These are phyloP conservation scores for Microctonus aethiopoides DNA, from an alignment of 2,888 invertebrate species.

Conservation along the genomic window DNA sequence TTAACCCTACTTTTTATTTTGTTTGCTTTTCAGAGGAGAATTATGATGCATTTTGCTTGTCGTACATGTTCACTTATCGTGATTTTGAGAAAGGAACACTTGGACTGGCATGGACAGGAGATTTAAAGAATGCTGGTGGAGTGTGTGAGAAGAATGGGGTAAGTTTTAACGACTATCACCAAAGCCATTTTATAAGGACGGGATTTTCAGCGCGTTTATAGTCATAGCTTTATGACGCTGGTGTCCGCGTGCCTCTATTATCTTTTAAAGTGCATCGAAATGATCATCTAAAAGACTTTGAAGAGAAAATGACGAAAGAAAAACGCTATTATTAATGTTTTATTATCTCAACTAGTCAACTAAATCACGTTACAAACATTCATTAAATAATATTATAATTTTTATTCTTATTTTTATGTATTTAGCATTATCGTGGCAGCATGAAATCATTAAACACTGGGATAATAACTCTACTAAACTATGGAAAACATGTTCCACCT, in stretches of 20 bases:
- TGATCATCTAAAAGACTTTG: slow-evolving; percentile 1
- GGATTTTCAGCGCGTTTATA: neutral
- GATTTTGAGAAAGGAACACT: slow-evolving; percentile 94
- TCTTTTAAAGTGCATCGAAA: slow-evolving; percentile 1
- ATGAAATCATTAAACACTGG: slow-evolving; percentile 95
- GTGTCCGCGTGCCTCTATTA: neutral
- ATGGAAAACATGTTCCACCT: slow-evolving; percentile 94
- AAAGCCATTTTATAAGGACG: neutral
- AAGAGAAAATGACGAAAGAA: neutral
- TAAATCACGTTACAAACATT: too few species aligned
- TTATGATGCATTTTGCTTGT: slow-evolving; percentile 96
- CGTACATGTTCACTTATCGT: slow-evolving; percentile 97
- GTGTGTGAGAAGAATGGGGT: slow-evolving; percentile 96
- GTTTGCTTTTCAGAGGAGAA: slow-evolving; percentile 79
- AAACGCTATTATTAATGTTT: neutral
- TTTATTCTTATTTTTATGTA: neutral
- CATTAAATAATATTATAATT: neutral
- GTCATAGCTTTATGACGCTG: neutral
- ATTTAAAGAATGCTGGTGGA: slow-evolving; percentile 93
- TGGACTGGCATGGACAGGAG: slow-evolving; percentile 97
- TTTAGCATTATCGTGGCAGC: slow-evolving; percentile 88
- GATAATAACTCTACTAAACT: slow-evolving; percentile 97
- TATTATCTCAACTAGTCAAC: too few species aligned
- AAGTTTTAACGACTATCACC: slow-evolving; percentile 61
- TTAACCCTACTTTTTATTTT: neutral